A percentile compares a stretch with the other conserved stretches of the same genome.
phyloP scores from a whole-genome alignment of 2,113 vertebrate genomes.

The Taurulus bubalis region DNA sequence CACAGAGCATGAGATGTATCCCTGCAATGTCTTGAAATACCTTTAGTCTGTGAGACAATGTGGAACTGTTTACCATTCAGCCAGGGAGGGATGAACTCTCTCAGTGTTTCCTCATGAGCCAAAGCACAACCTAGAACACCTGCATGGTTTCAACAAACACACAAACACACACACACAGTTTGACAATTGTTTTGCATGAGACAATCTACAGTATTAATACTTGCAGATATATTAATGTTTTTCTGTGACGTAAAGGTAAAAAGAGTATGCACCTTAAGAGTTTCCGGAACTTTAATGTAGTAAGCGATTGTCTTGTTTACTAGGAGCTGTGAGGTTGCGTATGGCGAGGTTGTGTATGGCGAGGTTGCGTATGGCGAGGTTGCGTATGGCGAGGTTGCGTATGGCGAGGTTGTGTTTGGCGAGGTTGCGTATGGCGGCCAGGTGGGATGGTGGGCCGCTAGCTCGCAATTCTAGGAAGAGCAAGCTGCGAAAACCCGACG shows the following conservation, averaged over 20 bases:
- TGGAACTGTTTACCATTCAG: slow-evolving; percentile 55
- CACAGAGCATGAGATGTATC: not conserved
- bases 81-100: slow-evolving; percentile 45
- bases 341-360: no score
- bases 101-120: slow-evolving; percentile 33
- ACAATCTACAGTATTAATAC: not conserved
- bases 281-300: no score
- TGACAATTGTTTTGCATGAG: not conserved
- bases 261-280: not conserved
- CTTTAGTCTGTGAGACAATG: not conserved
- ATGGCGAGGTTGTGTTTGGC: no score
- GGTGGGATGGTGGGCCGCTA: no score
- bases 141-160: slow-evolving; percentile 30
- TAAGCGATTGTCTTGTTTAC: no score
- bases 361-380: no score
- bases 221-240: not conserved
- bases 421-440: no score
- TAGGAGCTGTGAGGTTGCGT: no score
- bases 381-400: no score
- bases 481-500: no score
- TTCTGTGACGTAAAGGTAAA: not conserved
- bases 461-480: no score
- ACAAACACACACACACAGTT: slow-evolving; percentile 4
- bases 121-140: slow-evolving; percentile 62
- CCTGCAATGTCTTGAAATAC: not conserved